Evolutionary conservation across 2,797 vertebrate genomes (phyloP), one percentile per base, ranked within the genome.

Genomic region (Cynopterus sphinx): DNA sequence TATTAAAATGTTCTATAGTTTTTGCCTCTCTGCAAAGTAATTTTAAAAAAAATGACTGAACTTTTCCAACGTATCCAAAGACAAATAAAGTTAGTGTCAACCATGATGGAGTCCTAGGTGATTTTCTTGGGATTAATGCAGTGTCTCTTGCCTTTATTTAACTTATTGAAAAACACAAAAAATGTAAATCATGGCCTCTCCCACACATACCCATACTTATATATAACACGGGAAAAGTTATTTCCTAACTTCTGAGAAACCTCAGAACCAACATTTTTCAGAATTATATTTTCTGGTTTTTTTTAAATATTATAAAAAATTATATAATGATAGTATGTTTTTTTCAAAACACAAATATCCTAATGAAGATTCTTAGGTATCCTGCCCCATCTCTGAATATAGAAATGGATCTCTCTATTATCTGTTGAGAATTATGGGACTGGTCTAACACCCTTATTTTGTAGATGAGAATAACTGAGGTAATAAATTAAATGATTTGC

Each of bases 11-110:
- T 85, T 51, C 19, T 46, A 39, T 6, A 22, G 13, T 39, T 68
- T 75, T 94, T 92, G 15, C 36, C 28, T 88, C 88, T 86, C 83
- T 90, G 93, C 63, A 91, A 67, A 95, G 74, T 36, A 73, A 51
- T 24, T 43, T 12, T 2, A 61, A 46, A 63, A 73, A 89, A 83
- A 2, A 4, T 71, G 61, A 53, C 17, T 15, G 4, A 91, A 49
- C 3, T 79, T 43, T 63, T 90, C 57, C 43, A 83, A 59, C 8
- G 78, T 24, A 70, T 9, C 17, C 57, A 70, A 51, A 95, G 71
- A 65, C 41, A 94, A 85, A 11, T 36, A 82, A 79, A 57, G 33
- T 53, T 71, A 57, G 46, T 31, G 28, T 92, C 39, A 68, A 22
- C 55, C 55, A 67, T 2, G 1, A n/a, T 59, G 22, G 79, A 90